Percentiles rank a stretch among this genome's conserved stretches.
phyloP scores from a whole-genome alignment of 1,140 invertebrate genomes.

The Aphaenogaster floridana region DNA sequence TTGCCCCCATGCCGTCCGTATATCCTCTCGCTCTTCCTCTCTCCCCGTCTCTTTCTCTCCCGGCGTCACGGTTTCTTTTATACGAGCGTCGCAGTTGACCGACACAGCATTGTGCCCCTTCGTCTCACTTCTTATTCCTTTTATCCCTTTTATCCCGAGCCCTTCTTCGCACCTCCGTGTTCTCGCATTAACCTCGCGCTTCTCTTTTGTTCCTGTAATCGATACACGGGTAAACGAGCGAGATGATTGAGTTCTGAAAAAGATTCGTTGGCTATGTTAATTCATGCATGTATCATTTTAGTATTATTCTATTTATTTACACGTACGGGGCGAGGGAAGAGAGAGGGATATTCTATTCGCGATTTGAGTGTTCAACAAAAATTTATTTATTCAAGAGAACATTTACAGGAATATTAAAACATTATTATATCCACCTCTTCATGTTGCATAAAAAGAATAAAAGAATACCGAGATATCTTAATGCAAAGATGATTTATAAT shows the following conservation, averaged over 20 bases:
- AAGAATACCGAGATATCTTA: constrained; percentile 16
- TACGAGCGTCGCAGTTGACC: constrained; percentile 64
- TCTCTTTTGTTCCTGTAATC: constrained; percentile 62
- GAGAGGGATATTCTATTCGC: not conserved
- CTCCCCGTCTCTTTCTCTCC: constrained; percentile 32
- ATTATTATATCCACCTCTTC: not conserved
- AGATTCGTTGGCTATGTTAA: constrained; percentile 10
- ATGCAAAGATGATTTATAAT: constrained; percentile 6
- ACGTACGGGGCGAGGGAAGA: not conserved
- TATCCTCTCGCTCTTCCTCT: not conserved
- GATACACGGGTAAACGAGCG: constrained; percentile 58
- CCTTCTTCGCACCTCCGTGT: constrained; percentile 61
- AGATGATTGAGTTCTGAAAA: constrained; percentile 46
- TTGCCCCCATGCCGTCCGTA: not conserved
- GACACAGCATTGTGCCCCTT: constrained; percentile 63
- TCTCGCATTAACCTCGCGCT: constrained; percentile 62
- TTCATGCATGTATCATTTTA: not conserved
- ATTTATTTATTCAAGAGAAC: not conserved
- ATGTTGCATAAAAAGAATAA: not conserved
- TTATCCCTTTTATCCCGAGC: constrained; percentile 48
- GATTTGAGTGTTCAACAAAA: not conserved
- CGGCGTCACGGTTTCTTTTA: constrained; percentile 61
- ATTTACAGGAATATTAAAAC: not conserved
- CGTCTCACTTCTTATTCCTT: constrained; percentile 54
- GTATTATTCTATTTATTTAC: not conserved